These are phyloP conservation scores for Bos indicus DNA, from an alignment of 2,113 vertebrate genomes.

Conservation along the genomic window DNA sequence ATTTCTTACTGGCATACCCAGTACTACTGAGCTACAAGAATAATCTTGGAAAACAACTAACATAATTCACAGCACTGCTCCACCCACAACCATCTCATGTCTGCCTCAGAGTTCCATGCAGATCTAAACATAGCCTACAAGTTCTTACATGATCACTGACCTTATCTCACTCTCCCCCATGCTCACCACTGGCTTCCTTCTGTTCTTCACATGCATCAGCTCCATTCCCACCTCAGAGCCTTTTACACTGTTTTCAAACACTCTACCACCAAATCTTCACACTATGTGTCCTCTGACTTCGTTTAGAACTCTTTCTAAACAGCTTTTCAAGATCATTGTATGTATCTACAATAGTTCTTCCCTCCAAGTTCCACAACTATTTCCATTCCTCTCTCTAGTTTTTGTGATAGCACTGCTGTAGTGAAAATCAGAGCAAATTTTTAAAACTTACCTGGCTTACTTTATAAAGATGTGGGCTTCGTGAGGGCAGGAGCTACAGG, in stretches of 20 bases:
- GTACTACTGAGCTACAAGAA: background rate
- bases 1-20: background rate
- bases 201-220: background rate
- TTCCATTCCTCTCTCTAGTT: background rate
- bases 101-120: background rate
- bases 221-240: background rate
- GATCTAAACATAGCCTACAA: background rate
- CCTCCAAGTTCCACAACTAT: background rate
- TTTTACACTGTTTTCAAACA: background rate
- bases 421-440: background rate
- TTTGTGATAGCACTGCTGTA: background rate
- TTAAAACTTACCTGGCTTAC: background rate
- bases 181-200: background rate
- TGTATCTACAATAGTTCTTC: background rate
- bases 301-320: background rate
- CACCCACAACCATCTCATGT: background rate
- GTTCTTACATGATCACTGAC: background rate
- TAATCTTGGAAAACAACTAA: background rate
- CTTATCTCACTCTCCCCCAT: background rate
- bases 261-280: background rate
- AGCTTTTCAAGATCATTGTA: background rate
- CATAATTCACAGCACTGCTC: background rate
- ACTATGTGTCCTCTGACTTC: background rate
- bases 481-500: background rate
- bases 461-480: background rate